Conservation (phyloP, 1,140 invertebrate species). For the Rhagoletis pomonella region DNA sequence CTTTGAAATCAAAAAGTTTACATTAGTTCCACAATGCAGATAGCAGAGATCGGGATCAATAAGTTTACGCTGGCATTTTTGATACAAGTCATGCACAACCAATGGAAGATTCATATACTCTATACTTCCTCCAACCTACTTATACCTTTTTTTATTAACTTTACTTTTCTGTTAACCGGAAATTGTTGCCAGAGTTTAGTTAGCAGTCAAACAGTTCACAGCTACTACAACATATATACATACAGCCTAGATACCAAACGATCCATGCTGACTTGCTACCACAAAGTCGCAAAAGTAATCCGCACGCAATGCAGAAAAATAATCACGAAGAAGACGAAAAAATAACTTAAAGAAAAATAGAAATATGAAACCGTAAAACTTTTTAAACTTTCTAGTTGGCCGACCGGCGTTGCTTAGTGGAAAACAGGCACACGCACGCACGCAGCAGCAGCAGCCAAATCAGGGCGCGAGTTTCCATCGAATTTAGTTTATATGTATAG, state of each 20-base stretch:
- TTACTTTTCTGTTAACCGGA: background rate
- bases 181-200: background rate
- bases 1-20: too few relatives aligned
- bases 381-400: constrained; percentile 6
- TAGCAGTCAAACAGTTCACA: background rate
- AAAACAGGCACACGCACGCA: constrained; percentile 16
- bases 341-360: background rate
- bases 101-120: too few relatives aligned
- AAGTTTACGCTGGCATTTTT: too few relatives aligned
- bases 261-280: background rate
- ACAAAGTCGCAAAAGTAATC: background rate
- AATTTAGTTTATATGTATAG: too few relatives aligned
- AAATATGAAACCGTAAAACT: background rate
- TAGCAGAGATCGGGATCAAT: too few relatives aligned
- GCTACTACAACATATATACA: background rate
- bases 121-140: too few relatives aligned
- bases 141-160: background rate
- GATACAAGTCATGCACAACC: too few relatives aligned
- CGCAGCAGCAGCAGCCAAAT: background rate
- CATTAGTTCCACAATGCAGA: too few relatives aligned
- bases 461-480: background rate
- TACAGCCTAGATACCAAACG: too few relatives aligned
- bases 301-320: background rate
- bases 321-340: background rate
- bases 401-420: background rate